Base-by-base conservation (phyloP, 2,888 invertebrate species). In the Phrixothrix hirtus region DNA sequence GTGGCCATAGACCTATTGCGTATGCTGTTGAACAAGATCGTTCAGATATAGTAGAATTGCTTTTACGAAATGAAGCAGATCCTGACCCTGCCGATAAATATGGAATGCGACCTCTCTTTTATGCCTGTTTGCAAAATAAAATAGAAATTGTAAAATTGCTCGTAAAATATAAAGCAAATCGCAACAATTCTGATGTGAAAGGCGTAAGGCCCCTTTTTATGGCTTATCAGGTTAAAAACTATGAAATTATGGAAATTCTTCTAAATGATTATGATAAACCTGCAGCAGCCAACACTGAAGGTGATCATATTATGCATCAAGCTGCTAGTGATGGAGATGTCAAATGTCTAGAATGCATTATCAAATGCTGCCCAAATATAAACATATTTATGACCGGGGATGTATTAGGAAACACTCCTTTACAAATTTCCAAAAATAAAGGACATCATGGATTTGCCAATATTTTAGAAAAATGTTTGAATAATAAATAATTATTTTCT, bases 351-450 rank as follows among this genome's bases (percentile, higher is more conserved):
- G 16, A 42, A 7, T 42, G 46, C 12, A 32, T 52, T 7, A 2
- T 42, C 1, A 10, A 47, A 12, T 15, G 31, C 7, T 46, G 46
- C n/a, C 26, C 36, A 6, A 26, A 36, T 12, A 12, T 52, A 3
- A 32, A 34, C 1, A 37, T 29, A 0, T 54, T 54, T 26, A 54
- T 54, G 42, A 47, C 37, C 2, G 54, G 54, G 0, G 43, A 54
- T 29, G 31, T 36, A 13, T 10, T 6, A 1, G 54, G 54, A 1
- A 43, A 44, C 11, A 43, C 32, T 11, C 54, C 54, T n/a, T 6
- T 44, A 9, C 34, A 48, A 9, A 32, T 54, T 21, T 47, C 54
- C 1, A 7, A 27, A n/a, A 30, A 30, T 2, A 34, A 32, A 1
- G 36, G 31, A 6, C 14, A 27, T 10, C 2, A 6, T 3, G 38